phyloP scores from a whole-genome alignment of 2,113 vertebrate species.

The Lonchura striata region DNA sequence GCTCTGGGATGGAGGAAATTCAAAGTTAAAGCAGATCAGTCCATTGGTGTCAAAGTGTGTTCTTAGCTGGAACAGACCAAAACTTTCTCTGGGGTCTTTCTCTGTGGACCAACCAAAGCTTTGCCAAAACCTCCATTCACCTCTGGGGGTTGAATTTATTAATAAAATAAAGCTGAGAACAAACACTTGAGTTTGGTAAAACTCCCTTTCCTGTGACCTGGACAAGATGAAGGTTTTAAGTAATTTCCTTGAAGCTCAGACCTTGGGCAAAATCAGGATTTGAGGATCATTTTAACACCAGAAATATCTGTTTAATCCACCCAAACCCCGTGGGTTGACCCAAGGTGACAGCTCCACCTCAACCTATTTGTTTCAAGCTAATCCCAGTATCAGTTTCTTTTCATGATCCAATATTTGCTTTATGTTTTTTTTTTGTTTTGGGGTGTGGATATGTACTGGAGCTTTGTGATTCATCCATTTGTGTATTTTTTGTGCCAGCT shows the following conservation, averaged over 20 bases:
- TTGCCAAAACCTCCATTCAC: background rate
- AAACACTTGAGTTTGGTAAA: background rate
- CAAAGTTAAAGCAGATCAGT: background rate
- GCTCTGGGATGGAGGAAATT: background rate
- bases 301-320: background rate
- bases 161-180: background rate
- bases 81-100: background rate
- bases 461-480: background rate
- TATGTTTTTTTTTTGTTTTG: background rate
- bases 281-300: background rate
- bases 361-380: background rate
- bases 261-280: background rate
- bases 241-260: background rate
- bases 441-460: fast-evolving
- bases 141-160: background rate
- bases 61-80: background rate
- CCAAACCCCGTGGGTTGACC: fast-evolving
- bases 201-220: background rate
- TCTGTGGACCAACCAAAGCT: background rate
- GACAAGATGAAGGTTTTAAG: background rate
- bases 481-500: conserved; percentile 64
- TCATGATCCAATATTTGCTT: background rate
- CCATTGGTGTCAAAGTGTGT: background rate
- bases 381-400: background rate
- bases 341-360: background rate